phyloP scores from a whole-genome alignment of 2,113 vertebrate species.

The Epinephelus cyanopodus region DNA sequence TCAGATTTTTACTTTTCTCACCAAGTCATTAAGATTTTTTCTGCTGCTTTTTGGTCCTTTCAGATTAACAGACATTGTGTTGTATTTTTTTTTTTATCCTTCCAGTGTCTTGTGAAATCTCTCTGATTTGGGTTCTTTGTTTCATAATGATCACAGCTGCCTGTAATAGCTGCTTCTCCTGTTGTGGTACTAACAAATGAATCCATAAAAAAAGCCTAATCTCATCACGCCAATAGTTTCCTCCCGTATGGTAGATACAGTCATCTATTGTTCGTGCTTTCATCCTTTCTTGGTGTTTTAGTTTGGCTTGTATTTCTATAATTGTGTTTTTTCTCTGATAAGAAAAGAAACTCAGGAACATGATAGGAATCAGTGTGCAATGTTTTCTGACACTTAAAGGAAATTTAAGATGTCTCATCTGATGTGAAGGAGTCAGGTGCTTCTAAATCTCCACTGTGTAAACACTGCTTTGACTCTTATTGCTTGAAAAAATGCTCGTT shows the following conservation, averaged over 20 bases:
- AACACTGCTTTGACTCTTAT: too few species aligned
- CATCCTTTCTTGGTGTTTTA: neutral
- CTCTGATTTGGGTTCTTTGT: neutral
- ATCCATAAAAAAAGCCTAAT: neutral
- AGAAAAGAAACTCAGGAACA: neutral
- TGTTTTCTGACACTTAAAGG: too few species aligned
- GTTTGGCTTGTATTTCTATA: neutral
- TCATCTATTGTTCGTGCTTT: neutral
- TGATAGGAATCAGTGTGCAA: neutral
- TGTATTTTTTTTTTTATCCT: too few species aligned
- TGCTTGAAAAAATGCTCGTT: neutral
- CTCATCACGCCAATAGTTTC: neutral
- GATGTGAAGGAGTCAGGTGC: too few species aligned
- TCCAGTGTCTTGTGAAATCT: neutral
- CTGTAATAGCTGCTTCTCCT: neutral
- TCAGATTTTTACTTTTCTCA: too few species aligned
- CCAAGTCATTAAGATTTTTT: too few species aligned
- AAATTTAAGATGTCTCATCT: too few species aligned
- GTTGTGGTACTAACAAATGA: neutral
- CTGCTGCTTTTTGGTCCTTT: too few species aligned
- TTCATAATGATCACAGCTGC: neutral
- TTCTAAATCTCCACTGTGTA: too few species aligned
- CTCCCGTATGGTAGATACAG: neutral
- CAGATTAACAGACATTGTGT: too few species aligned
- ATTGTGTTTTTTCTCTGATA: too few species aligned